These are phyloP conservation scores for Laupala kohalensis DNA, from an alignment of 1,140 invertebrate genomes.

Conservation along the genomic window DNA sequence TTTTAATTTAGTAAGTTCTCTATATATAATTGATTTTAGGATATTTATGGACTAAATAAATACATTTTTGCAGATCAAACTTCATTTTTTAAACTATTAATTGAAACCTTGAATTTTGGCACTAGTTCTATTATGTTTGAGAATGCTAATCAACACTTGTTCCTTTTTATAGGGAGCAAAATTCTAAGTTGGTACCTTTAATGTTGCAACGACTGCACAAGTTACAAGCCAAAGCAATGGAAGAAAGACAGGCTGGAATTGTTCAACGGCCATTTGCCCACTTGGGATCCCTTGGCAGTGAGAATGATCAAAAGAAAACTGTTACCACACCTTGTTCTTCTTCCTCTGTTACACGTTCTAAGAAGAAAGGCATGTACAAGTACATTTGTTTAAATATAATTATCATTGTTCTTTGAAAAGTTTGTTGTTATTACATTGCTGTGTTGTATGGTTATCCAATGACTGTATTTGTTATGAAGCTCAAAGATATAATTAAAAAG, in stretches of 20 bases:
- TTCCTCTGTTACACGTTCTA: not conserved
- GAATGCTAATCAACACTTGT: too few relatives aligned
- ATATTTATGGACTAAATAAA: too few relatives aligned
- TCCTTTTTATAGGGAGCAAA: slow-evolving; percentile 64
- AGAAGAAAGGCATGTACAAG: not conserved
- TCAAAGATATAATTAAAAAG: not conserved
- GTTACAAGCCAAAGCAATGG: slow-evolving; percentile 41
- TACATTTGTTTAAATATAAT: not conserved
- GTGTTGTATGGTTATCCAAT: too few relatives aligned
- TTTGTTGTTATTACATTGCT: not conserved
- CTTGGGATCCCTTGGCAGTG: slow-evolving; percentile 26
- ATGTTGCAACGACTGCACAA: slow-evolving; percentile 70
- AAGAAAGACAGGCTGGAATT: slow-evolving; percentile 27
- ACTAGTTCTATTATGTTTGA: not conserved
- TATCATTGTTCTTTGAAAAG: not conserved
- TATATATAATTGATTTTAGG: too few relatives aligned
- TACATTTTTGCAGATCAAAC: too few relatives aligned
- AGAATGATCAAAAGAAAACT: not conserved
- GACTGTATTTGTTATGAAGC: not conserved
- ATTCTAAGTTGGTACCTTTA: slow-evolving; percentile 70
- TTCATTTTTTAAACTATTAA: too few relatives aligned
- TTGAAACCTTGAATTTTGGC: not conserved
- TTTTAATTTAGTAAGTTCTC: too few relatives aligned
- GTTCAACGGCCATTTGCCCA: slow-evolving; percentile 42
- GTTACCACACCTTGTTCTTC: not conserved